phyloP scores from a whole-genome alignment of 2,113 vertebrate genomes.

The Thamnaconus septentrionalis region DNA sequence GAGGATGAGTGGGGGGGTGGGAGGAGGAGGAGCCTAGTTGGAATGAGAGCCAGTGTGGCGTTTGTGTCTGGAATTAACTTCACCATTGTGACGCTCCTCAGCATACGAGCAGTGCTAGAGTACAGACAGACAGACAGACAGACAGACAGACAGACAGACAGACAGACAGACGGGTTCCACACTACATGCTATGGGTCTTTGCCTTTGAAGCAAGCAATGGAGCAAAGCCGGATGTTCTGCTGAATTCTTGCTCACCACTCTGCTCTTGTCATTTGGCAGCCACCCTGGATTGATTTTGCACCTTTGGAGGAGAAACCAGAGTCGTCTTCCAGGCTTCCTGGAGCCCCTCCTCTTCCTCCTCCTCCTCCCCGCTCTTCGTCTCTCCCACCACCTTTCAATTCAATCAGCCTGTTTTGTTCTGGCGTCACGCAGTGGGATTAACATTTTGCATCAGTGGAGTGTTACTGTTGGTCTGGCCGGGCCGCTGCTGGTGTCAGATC shows the following conservation, averaged over 20 bases:
- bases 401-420: constrained; percentile 31
- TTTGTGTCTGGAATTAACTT: constrained; percentile 58
- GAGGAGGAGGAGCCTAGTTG: constrained; percentile 25
- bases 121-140: not conserved
- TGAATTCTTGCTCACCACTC: constrained; percentile 16
- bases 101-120: constrained; percentile 1
- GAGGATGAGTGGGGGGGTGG: not conserved
- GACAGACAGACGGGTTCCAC: no score
- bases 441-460: constrained; percentile 15
- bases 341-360: no score
- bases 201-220: not conserved
- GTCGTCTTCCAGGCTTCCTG: no score
- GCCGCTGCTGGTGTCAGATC: constrained; percentile 23
- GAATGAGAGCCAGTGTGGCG: constrained; percentile 35
- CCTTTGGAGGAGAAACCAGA: not conserved
- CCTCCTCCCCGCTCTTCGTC: constrained; percentile 5
- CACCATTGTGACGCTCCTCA: constrained; percentile 46
- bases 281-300: constrained; percentile 32
- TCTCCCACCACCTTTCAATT: constrained; percentile 26
- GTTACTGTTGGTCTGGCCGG: constrained; percentile 3
- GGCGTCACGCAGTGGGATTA: constrained; percentile 3
- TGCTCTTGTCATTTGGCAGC: constrained; percentile 23
- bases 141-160: no score
- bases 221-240: not conserved
- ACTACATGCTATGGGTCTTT: no score